Evolutionary conservation across 2,888 invertebrate species (phyloP), one percentile per base, ranked within the genome.

Genomic region (Stomorhina lunata): DNA sequence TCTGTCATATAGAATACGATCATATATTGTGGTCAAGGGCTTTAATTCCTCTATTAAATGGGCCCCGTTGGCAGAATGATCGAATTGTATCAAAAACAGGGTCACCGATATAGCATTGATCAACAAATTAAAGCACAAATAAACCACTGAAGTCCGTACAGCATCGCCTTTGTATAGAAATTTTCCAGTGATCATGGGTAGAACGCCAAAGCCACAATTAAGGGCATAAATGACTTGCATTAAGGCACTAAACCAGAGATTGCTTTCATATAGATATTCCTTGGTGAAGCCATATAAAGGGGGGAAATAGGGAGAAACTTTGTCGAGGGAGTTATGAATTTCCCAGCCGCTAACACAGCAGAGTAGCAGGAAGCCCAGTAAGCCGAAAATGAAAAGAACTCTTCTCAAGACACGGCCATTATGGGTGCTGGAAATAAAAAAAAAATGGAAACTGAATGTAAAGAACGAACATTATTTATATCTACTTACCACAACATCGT

Each of bases 121-220:
- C 66, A 91, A 86, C 69, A 91, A 84, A 86, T 91, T 91, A 68
- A 91, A 91, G 85, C 91, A 91, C n/a, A 91, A 86, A 63, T 91
- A 91, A 9, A 91, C 89, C 40, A 90, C 86, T 0, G 91, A 90
- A 17, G 91, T 91, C 63, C 91, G 86, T 29, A 91, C 91, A 0
- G 91, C 91, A 80, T 91, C 91, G 27, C 91, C 90, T 85, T 91
- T 91, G 82, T 91, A 91, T 25, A 91, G 87, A 84, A 91, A 91
- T 84, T 91, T 91, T 4, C 91, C 91, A 1, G 91, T 91, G n/a
- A 91, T 66, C 84, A 91, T 90, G 12, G 92, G 90, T 63, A 91
- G 82, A 2, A 89, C 88, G 15, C 91, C 91, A 53, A 90, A 89
- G 20, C 92, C 91, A 73, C 91, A 91, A 79, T 90, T 91, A 0